phyloP scores from a whole-genome alignment of 2,113 vertebrate species.

The Thermophis baileyi region DNA sequence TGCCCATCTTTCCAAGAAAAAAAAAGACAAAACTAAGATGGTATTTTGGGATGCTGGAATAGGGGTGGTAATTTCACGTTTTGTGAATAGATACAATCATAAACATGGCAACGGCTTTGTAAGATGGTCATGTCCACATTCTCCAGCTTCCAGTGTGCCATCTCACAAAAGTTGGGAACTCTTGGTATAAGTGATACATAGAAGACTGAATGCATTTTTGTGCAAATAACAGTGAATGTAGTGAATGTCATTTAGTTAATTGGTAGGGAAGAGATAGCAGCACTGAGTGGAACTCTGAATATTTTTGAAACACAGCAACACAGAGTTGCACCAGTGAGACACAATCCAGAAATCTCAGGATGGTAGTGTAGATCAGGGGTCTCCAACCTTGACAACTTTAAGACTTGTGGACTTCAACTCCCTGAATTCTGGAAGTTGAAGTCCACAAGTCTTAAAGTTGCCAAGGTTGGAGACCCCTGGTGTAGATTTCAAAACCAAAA shows the following conservation, averaged over 20 bases:
- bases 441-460: no score
- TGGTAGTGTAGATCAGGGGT: neutral
- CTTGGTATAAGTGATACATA: neutral
- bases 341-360: neutral
- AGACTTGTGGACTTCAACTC: no score
- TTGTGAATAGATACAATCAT: neutral
- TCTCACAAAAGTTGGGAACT: neutral
- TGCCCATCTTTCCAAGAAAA: neutral
- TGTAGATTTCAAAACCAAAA: no score
- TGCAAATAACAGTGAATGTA: neutral
- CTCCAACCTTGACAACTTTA: no score
- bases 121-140: neutral
- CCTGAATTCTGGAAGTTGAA: no score
- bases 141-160: neutral
- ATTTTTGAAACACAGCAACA: neutral
- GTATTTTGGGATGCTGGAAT: neutral
- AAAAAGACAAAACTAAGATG: neutral
- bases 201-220: neutral
- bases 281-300: neutral
- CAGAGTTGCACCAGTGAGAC: neutral
- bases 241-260: neutral
- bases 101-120: neutral
- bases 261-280: neutral
- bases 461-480: no score
- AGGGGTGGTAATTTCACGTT: neutral